phyloP scores from a whole-genome alignment of 2,888 invertebrate genomes.

The Ophioninae sp. region DNA sequence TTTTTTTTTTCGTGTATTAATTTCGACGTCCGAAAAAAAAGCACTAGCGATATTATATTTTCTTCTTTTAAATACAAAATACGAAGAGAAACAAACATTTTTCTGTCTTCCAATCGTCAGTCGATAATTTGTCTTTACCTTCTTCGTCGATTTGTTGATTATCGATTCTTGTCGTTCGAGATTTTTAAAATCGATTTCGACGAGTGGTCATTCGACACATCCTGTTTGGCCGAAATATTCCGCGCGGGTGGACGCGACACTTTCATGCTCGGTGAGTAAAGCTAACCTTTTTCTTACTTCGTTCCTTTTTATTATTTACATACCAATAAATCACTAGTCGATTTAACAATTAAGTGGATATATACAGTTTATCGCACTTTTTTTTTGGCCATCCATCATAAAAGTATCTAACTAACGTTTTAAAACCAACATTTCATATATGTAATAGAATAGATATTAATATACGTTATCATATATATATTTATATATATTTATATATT shows the following conservation, averaged over 20 bases:
- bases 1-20: not conserved
- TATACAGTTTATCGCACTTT: conserved; percentile 75
- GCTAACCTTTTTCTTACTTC: conserved; percentile 64
- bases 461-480: conserved; percentile 56
- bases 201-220: not conserved
- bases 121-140: too few relatives aligned
- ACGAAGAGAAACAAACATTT: not conserved
- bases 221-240: not conserved
- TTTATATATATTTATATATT: not conserved
- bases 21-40: not conserved
- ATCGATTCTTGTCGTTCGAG: not conserved
- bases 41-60: not conserved
- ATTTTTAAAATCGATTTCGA: not conserved
- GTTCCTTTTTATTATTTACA: conserved; percentile 74
- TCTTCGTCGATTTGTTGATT: too few relatives aligned
- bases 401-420: conserved; percentile 73
- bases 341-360: conserved; percentile 77
- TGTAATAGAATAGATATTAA: conserved; percentile 47
- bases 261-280: conserved; percentile 69
- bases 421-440: conserved; percentile 68
- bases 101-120: not conserved
- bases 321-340: conserved; percentile 74
- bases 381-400: conserved; percentile 75
- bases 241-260: not conserved
- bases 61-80: not conserved